phyloP scores from a whole-genome alignment of 2,888 invertebrate species.

The Leuctra nigra region DNA sequence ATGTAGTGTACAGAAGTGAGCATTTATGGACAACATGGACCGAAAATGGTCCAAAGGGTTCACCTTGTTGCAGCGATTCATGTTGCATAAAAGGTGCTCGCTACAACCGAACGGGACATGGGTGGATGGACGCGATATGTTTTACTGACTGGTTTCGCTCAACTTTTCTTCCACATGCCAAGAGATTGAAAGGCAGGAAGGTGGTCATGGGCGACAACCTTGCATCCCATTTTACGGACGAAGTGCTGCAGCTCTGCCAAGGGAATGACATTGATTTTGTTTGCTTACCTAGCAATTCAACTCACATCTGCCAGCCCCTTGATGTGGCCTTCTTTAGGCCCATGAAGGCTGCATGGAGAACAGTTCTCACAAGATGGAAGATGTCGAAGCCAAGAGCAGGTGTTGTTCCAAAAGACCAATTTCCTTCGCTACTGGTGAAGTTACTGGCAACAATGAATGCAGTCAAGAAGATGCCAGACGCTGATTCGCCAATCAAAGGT shows the following conservation, averaged over 20 bases:
- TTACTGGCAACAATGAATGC: not conserved
- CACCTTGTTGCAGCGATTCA: not conserved
- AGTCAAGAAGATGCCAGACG: too few relatives aligned
- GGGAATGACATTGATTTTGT: conserved; percentile 36
- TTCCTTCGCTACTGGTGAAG: not conserved
- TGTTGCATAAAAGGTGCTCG: conserved; percentile 19
- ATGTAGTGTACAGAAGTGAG: conserved; percentile 28
- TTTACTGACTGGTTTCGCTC: conserved; percentile 36
- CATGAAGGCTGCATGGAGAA: conserved; percentile 27
- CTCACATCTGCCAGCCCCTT: conserved; percentile 29
- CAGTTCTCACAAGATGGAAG: conserved; percentile 25
- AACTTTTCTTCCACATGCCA: conserved; percentile 2
- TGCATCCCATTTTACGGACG: conserved; percentile 30
- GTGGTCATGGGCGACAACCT: conserved; percentile 37
- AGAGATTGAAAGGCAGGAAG: conserved; percentile 23
- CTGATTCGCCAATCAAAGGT: too few relatives aligned
- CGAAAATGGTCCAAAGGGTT: conserved; percentile 23
- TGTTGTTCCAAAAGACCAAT: conserved; percentile 16
- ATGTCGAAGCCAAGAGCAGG: conserved; percentile 19
- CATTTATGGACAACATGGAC: conserved; percentile 28
- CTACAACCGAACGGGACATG: conserved; percentile 31
- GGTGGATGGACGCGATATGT: conserved; percentile 35
- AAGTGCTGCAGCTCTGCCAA: conserved; percentile 33
- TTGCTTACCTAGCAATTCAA: conserved; percentile 33
- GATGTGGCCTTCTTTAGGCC: conserved; percentile 29